Percentiles rank a stretch among this genome's conserved stretches.
phyloP scores from a whole-genome alignment of 2,888 invertebrate genomes.

The Sarcophaga subvicina region DNA sequence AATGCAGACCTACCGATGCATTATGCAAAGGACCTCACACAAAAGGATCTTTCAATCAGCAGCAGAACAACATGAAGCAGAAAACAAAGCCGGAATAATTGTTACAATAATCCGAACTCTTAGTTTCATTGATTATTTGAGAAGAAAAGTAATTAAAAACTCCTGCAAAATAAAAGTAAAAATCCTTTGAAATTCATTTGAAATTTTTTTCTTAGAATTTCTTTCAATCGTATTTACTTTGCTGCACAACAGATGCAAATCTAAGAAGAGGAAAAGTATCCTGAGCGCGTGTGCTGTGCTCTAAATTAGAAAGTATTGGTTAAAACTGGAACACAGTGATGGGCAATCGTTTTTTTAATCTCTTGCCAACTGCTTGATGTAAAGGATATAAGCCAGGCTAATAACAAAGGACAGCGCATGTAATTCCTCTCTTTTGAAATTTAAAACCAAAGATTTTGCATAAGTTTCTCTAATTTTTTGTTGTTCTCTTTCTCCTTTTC shows the following conservation, averaged over 20 bases:
- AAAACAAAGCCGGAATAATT: conserved; percentile 16
- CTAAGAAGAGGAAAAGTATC: conserved; percentile 18
- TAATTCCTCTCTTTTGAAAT: conserved; percentile 55
- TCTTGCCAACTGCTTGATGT: not conserved
- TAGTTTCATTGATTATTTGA: conserved; percentile 56
- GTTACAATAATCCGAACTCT: conserved; percentile 47
- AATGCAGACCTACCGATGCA: not conserved
- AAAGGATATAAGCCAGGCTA: conserved; percentile 36
- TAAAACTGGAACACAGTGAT: conserved; percentile 53
- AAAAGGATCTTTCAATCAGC: not conserved
- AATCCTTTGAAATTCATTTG: conserved; percentile 27
- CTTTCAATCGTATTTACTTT: conserved; percentile 1
- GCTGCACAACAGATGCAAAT: conserved; percentile 62
- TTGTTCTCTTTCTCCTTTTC: not conserved
- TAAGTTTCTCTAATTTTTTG: not conserved
- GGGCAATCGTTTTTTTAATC: not conserved
- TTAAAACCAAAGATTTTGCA: conserved; percentile 40
- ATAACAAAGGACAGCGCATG: conserved; percentile 26
- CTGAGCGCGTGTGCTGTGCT: conserved; percentile 67
- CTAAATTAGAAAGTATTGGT: conserved; percentile 68
- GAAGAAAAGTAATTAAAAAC: not conserved
- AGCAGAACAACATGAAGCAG: not conserved
- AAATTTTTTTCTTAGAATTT: conserved; percentile 50
- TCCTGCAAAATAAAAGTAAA: conserved; percentile 17
- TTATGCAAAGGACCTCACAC: conserved; percentile 32